Evolutionary conservation across 2,888 invertebrate genomes (phyloP).

Genomic region (Yponomeuta evonymella): DNA sequence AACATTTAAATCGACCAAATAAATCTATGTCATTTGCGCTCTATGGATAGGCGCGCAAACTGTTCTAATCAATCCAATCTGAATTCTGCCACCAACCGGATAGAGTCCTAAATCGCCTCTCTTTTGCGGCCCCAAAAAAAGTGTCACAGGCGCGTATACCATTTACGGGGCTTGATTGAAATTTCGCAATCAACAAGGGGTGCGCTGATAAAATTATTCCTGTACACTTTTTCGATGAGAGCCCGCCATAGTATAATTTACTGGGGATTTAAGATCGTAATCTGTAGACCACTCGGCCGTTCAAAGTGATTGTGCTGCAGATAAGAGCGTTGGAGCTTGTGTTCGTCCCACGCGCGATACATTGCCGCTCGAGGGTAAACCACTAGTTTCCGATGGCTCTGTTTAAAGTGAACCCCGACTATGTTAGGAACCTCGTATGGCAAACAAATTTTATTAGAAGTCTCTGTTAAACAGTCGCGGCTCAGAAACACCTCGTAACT

Average conservation of each 20-base stretch:
- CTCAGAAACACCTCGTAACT: too few relatives aligned
- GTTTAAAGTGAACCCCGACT: too few relatives aligned
- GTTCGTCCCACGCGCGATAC: slow-evolving; percentile 56
- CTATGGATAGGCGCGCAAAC: slow-evolving; percentile 52
- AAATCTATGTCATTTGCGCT: slow-evolving; percentile 63
- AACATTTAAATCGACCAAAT: slow-evolving; percentile 62
- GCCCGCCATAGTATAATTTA: slow-evolving; percentile 64
- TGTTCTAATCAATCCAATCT: slow-evolving; percentile 22
- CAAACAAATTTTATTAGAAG: neutral
- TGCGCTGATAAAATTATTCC: slow-evolving; percentile 69
- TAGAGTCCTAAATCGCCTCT: slow-evolving; percentile 16
- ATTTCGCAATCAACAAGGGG: slow-evolving; percentile 73
- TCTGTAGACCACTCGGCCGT: slow-evolving; percentile 65
- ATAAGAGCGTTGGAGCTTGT: slow-evolving; percentile 58
- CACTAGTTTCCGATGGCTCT: neutral
- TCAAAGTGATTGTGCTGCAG: slow-evolving; percentile 71
- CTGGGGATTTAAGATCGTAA: slow-evolving; percentile 71
- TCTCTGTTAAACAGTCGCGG: too few relatives aligned
- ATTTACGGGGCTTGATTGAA: slow-evolving; percentile 73
- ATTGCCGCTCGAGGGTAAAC: slow-evolving; percentile 23
- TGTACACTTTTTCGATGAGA: slow-evolving; percentile 69
- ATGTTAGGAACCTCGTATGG: slow-evolving; percentile 3
- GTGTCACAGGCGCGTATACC: slow-evolving; percentile 71
- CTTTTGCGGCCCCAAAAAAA: slow-evolving; percentile 62
- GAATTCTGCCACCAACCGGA: neutral